These are phyloP conservation scores for Coremacera marginata DNA, from an alignment of 2,888 invertebrate species.

Conservation along the genomic window DNA sequence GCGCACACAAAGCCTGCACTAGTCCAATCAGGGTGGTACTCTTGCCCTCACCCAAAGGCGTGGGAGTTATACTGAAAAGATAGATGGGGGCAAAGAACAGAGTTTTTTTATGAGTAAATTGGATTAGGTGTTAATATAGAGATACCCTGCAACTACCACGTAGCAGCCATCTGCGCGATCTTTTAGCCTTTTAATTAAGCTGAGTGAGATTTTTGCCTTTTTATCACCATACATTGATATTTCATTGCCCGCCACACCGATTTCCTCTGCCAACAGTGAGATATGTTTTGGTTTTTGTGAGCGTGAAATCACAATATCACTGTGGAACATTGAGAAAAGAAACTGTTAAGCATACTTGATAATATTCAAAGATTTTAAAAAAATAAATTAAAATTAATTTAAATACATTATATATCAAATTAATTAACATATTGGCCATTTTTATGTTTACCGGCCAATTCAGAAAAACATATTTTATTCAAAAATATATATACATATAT, in stretches of 20 bases:
- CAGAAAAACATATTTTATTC: too few relatives aligned
- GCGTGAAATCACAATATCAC: slow-evolving; percentile 92
- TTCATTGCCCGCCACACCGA: slow-evolving; percentile 85
- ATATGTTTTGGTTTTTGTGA: slow-evolving; percentile 91
- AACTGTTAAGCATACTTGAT: too few relatives aligned
- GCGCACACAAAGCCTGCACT: slow-evolving; percentile 91
- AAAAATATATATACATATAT: too few relatives aligned
- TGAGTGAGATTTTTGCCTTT: slow-evolving; percentile 93
- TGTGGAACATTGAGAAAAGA: slow-evolving; percentile 59
- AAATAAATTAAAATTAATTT: not conserved
- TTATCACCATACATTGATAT: slow-evolving; percentile 91
- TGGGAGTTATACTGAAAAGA: slow-evolving; percentile 88
- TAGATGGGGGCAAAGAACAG: slow-evolving; percentile 1
- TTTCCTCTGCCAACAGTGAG: slow-evolving; percentile 80
- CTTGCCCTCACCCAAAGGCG: slow-evolving; percentile 99
- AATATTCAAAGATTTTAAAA: too few relatives aligned
- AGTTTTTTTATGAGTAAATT: too few relatives aligned
- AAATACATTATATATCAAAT: not conserved
- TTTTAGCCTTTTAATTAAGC: slow-evolving; percentile 81
- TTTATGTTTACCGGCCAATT: too few relatives aligned
- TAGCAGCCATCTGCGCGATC: slow-evolving; percentile 85
- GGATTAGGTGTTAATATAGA: not conserved
- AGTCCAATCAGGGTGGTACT: slow-evolving; percentile 95
- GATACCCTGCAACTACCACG: slow-evolving; percentile 93
- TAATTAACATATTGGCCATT: not conserved